Evolutionary conservation across 2,888 invertebrate genomes (phyloP), one percentile per base, ranked within the genome.

Genomic region (Gasteruption jaculator): DNA sequence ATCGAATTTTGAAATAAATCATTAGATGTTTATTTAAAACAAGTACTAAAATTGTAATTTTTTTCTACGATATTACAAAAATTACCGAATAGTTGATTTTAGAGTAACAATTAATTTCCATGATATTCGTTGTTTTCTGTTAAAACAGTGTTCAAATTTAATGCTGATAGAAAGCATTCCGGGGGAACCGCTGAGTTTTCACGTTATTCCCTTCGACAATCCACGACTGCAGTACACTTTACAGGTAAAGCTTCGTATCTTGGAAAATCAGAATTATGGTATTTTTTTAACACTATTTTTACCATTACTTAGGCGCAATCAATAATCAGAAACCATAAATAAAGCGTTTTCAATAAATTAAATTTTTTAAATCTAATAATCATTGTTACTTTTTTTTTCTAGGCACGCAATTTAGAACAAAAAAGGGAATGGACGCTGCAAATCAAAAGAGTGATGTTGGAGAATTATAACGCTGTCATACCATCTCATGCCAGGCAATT

Each of bases 141-240:
- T n/a, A n/a, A n/a, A 42, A 1, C 72, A 96, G 95, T 94, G 94
- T 75, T 93, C 93, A 61, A 94, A 94, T 75, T 79, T 96, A 76
- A 96, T 96, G 94, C 73, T 96, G 47, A 92, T 95, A 56, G 96
- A 96, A 69, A 91, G 92, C 60, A 88, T 96, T 57, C 84, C 91
- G 38, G 91, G 92, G 14, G 94, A 95, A 58, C 91, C 94, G 25
- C 80, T 93, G 36, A 91, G 92, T 62, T 97, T 96, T 74, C 94
- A 95, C 75, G 91, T 95, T 56, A 87, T 96, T 63, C 94, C 95
- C 30, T 95, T 93, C 75, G 91, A 96, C 74, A 91, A 92, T 74
- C 94, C 94, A 45, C 80, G 90, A 43, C 78, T 86, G 42, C 93
- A 94, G 72, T 90, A 91, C 63, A 94, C 94, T 2, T 73, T 92